Evolutionary conservation across 2,888 invertebrate species (phyloP), one percentile per base, ranked within the genome.

Genomic region (Euphydryas editha): DNA sequence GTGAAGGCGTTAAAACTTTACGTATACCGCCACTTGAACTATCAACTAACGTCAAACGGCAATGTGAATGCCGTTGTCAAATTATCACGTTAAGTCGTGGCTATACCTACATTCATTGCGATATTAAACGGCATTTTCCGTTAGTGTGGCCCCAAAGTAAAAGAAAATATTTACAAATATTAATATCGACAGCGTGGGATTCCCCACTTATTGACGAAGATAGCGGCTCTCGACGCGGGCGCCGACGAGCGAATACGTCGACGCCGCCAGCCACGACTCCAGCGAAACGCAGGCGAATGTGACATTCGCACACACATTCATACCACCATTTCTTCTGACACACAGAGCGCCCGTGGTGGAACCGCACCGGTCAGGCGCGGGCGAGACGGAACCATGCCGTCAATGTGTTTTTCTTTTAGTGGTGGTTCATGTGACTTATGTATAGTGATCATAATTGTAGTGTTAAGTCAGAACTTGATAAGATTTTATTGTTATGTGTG

Each of bases 311-410:
- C 49, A 68, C 76, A 8, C 74, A 86, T 67, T 75, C 85, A 2
- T 87, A 88, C 76, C 85, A 82, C 44, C 87, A 83, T 8, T 90
- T 84, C 80, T 90, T 88, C 84, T 91, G 87, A 88, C 80, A 73
- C 65, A 69, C 73, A 73, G 76, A 75, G 65, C 77, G 75, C 73
- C 72, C 64, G 36, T 62, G 64, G 69, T 60, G 69, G 66, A 37
- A 20, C n/a, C n/a, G n/a, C n/a, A 21, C 36, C n/a, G 15, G 57
- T 39, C 54, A 59, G 49, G 65, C 69, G 65, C 70, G 72, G 62
- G 67, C 72, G 36, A 75, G 73, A 65, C 76, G 73, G 65, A 73
- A 67, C 17, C 54, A 54, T n/a, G 76, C 76, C 42, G 76, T 79
- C 49, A 75, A 73, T 58, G 70, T 73, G 44, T 78, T 82, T 30